Conservation (phyloP, 2,888 invertebrate genomes). For the Pristionchus maxplancki region DNA sequence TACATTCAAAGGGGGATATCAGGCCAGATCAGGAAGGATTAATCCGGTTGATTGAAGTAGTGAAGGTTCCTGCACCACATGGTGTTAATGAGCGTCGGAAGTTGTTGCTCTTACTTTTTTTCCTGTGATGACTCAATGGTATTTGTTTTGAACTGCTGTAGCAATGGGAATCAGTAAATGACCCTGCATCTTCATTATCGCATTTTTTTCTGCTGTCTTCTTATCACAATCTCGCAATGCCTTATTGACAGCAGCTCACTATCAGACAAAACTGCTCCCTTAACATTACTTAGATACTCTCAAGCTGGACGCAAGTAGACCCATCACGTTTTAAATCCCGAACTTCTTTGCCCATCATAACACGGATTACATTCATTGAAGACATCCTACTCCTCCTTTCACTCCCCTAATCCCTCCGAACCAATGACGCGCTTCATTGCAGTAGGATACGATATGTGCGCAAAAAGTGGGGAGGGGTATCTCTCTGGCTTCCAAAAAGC, state of each 20-base stretch:
- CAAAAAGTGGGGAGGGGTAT: neutral
- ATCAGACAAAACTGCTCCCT: no score
- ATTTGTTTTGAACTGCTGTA: neutral
- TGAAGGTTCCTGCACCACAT: neutral
- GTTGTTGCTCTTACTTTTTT: neutral
- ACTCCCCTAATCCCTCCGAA: neutral
- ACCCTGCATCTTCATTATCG: no score
- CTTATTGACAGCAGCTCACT: no score
- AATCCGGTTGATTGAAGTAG: no score
- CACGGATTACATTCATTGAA: neutral
- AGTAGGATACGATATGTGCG: neutral
- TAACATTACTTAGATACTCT: no score
- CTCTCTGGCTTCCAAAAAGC: neutral
- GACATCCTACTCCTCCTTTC: neutral
- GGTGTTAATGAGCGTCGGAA: neutral
- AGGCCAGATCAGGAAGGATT: no score
- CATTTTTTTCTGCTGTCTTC: neutral
- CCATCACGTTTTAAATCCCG: no score
- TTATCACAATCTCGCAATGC: no score
- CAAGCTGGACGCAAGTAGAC: no score
- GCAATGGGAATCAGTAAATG: no score
- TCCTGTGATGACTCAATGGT: neutral
- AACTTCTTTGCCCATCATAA: no score
- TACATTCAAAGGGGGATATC: no score
- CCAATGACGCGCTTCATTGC: slow-evolving; percentile 39